Base-by-base conservation (phyloP, 1,140 invertebrate species). In the Pectinophora gossypiella region DNA sequence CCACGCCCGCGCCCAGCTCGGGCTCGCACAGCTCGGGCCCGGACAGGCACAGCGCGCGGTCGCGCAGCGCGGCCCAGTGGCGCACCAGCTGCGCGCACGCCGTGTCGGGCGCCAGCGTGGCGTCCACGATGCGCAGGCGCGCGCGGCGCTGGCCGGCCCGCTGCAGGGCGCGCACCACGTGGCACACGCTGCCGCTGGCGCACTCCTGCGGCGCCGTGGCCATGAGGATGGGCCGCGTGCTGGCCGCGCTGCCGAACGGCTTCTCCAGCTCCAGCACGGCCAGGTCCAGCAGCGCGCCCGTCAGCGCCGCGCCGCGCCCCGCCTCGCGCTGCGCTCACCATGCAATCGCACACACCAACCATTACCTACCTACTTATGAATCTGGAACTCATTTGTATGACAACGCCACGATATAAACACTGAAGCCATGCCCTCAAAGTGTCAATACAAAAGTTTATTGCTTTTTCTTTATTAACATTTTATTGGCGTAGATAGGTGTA, bases 1-100 rank as follows among this genome's bases (percentile, higher is more conserved):
- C 72, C 36, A 81, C 71, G 38, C 72, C 77, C n/a, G 63, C 68
- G 42, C 78, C 78, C 45, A 65, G 48, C 22, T 78, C 78, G 32
- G 64, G 65, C 52, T 52, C 51, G 49, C 72, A 72, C 0, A 72
- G 54, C 3, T 51, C 44, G 54, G 64, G 0, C 70, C 70, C 73
- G 18, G 40, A 22, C 20, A 68, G 57, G 20, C 68, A 72, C n/a
- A 68, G 47, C 22, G 54, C 51, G 15, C 50, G 45, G 12, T 59
- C 48, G 19, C 57, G 42, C 27, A 63, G 35, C 3, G 56, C 56
- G n/a, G 57, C 40, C 68, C 66, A 67, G 42, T 51, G 57, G 0
- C 32, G 32, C 19, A 64, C 52, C 46, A 51, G 57, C 9, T 48
- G 42, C 5, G 58, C 53, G 57, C 70, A 32, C 27, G 27, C 27